Evolutionary conservation across 2,113 vertebrate genomes (phyloP).

Genomic region (Scartelaos histophorus): DNA sequence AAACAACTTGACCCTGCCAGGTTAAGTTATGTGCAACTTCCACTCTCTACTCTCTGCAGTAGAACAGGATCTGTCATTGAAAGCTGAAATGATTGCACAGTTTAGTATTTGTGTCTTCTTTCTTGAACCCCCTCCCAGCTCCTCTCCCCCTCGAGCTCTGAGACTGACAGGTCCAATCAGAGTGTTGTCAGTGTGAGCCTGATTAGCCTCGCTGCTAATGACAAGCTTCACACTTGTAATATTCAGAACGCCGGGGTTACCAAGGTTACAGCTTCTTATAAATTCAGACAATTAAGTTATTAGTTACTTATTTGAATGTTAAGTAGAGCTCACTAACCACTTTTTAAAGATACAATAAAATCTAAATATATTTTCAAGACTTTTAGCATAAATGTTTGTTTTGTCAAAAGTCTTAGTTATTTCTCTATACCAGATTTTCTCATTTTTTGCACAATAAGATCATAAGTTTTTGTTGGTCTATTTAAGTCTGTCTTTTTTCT

Average conservation of each 20-base stretch:
- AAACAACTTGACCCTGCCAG: no score
- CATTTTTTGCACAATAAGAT: not conserved
- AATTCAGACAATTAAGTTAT: not conserved
- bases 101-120: not conserved
- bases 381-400: not conserved
- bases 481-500: not conserved
- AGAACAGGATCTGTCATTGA: not conserved
- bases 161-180: constrained; percentile 46
- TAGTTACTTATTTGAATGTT: not conserved
- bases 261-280: not conserved
- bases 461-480: not conserved
- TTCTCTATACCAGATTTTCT: not conserved
- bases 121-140: constrained; percentile 4
- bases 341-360: not conserved
- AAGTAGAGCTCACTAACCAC: not conserved
- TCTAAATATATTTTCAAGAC: not conserved
- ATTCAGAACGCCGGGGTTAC: constrained; percentile 15
- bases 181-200: constrained; percentile 53
- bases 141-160: not conserved
- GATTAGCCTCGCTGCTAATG: constrained; percentile 50
- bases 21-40: no score
- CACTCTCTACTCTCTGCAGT: no score
- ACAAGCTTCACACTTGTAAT: constrained; percentile 19
- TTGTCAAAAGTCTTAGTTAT: not conserved
- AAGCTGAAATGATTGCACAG: not conserved